Evolutionary conservation across 2,113 vertebrate genomes (phyloP), one percentile per base, ranked within the genome.

Genomic region (Myxocyprinus asiaticus): DNA sequence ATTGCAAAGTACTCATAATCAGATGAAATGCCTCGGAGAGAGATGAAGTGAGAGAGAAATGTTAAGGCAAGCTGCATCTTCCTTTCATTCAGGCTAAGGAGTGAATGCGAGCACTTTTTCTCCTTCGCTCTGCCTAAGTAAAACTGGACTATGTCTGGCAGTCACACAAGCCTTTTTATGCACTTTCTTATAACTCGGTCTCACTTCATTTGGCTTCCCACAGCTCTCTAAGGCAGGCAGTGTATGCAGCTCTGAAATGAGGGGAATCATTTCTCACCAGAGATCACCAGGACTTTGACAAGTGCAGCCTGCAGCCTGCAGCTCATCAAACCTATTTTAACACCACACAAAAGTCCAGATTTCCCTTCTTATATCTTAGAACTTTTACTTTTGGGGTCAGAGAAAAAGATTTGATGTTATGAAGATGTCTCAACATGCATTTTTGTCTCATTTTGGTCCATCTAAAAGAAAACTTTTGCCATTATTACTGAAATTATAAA

Each of bases 1-100:
- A 95, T 92, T 90, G 94, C 93, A 92, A 96, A 96, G 94, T 94
- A 93, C 94, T 96, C 94, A 94, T 95, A 95, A 96, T 95, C 96
- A 95, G 94, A 93, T 92, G 92, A 95, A 95, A 95, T 95, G 94
- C 94, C 93, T 93, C 90, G 84, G 93, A 94, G 93, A 89, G 86
- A 94, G 43, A 67, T 42, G 67, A 69, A 58, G 65, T 64, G 33
- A 62, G 76, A 62, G 44, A 50, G 77, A 14, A 61, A 47, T 90
- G 91, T 92, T 94, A 94, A 95, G 94, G 94, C 83, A 87, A 85
- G 89, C 88, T 85, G 67, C 77, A 73, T 81, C 85, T 87, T 90
- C 55, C 70, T 80, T 84, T 79, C 78, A 59, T 81, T 85, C 81
- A 89, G 65, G 73, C 61, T 65, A 33, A 65, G 61, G 73, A 51